Base-by-base conservation (phyloP, 2,888 invertebrate genomes). In the Cheilosia soror region DNA sequence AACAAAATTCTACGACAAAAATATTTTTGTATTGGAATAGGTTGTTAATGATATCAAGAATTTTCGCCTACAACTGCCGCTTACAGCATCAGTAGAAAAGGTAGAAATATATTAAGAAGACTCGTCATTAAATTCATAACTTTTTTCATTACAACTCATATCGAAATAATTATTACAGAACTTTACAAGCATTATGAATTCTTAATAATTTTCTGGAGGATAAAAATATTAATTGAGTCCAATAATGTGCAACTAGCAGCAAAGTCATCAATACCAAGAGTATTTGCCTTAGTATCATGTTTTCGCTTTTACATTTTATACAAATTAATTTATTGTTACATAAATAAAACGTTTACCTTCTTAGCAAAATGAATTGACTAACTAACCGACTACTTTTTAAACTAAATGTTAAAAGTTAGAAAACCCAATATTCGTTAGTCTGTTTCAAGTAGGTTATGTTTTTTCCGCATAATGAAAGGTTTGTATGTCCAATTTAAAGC, bases 241-340 rank as follows among this genome's bases (percentile, higher is more conserved):
- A 20, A 20, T 20, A 20, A 20, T 20, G 20, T 29, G 3, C n/a
- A 0, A 11, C 33, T 5, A 40, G 11, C n/a, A 58, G 15, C 27
- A 58, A 71, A 37, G 27, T 60, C 51, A 29, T 29, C 51, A 72
- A 42, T 25, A 53, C 33, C 42, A 62, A 68, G 42, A 42, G 13
- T 40, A 9, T 27, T 49, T 44, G 53, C 72, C 62, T 72, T 53
- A 53, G 62, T 25, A 62, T 72, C 42, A 62, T 72, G 72, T 63
- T 62, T 72, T 72, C 63, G 72, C 62, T 11, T 37, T 40, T 40
- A 27, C 15, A 15, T n/a, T 27, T 27, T 4, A 1, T 13, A 13
- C 5, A 13, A 4, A 47, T 5, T 20, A 4, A 47, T 5, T 20
- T 6, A 29, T 15, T 20, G 9, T 47, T 31, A 15, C 29, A 11